Evolutionary conservation across 2,113 vertebrate genomes (phyloP), one percentile per base, ranked within the genome.

Genomic region (Synchiropus splendidus): DNA sequence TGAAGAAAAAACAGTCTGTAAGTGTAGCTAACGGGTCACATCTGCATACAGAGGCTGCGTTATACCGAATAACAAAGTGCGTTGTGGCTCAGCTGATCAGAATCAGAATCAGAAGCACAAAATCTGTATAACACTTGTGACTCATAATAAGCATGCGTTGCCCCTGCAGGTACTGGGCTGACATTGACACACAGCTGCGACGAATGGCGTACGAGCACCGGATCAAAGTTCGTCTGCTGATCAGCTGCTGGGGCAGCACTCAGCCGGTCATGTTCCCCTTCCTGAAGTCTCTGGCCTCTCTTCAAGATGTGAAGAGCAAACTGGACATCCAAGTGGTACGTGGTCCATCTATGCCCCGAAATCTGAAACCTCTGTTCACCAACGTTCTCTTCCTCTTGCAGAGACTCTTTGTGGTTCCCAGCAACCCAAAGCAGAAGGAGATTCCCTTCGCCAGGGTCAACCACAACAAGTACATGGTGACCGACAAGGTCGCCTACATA

Each of bases 401-500:
- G 88, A 82, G 77, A 62, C 72, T 89, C 57, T 89, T 89, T 34
- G 75, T 82, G 18, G 86, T 88, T 4, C 87, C 89, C 0, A 32
- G 74, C 1, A 84, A 34, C 0, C 59, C 83, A 2, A 17, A 42
- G 2, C 89, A 93, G 64, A 84, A 82, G 12, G 32, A 43, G 5
- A 91, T 94, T 54, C 90, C 90, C 0, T 94, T 67, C 0, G 83
- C 90, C 36, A 84, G 91, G 3, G 90, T 92, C 31, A 94, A 89
- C 78, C 90, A 92, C 75, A 90, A 92, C 81, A 94, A 94, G 64
- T 94, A 92, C 81, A 92, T 92, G 90, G 91, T 94, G 67, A 94
- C 91, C 0, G 91, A 94, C 44, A 83, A 82, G 42, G 47, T 77
- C 0, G 81, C 87, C 0, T 94, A 94, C 32, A 86, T 94, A 0